Conservation (phyloP, 2,888 invertebrate genomes). For the Unio pictorum region DNA sequence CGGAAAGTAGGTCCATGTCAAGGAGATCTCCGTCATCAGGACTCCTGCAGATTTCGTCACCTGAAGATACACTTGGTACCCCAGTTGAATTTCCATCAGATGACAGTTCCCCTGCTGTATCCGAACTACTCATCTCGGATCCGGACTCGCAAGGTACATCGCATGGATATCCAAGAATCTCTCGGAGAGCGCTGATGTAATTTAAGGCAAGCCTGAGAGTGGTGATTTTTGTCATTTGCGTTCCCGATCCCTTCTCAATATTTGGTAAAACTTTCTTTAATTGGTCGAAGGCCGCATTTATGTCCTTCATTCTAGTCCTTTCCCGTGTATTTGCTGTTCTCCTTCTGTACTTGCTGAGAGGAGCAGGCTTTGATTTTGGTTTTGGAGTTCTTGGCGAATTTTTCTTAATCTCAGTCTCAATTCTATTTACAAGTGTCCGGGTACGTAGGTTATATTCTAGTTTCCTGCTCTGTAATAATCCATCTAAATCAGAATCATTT, state of each 20-base stretch:
- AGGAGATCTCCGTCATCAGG: constrained; percentile 42
- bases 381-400: constrained; percentile 67
- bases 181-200: constrained; percentile 82
- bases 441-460: constrained; percentile 79
- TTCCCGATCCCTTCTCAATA: constrained; percentile 45
- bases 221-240: constrained; percentile 86
- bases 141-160: constrained; percentile 11
- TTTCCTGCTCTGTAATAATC: constrained; percentile 2
- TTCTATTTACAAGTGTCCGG: constrained; percentile 77
- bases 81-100: constrained; percentile 32
- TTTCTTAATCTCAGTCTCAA: constrained; percentile 72
- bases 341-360: constrained; percentile 89
- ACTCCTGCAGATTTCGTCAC: constrained; percentile 37
- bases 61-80: constrained; percentile 36
- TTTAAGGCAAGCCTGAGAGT: constrained; percentile 89
- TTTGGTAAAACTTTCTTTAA: constrained; percentile 84
- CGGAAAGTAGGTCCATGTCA: constrained; percentile 32
- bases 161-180: constrained; percentile 51
- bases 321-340: constrained; percentile 93
- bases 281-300: constrained; percentile 90
- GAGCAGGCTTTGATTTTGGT: constrained; percentile 75
- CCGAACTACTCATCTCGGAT: constrained; percentile 31
- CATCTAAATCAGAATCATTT: too few relatives aligned
- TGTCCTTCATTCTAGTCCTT: constrained; percentile 89
- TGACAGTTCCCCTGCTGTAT: constrained; percentile 28